Evolutionary conservation across 2,113 vertebrate genomes (phyloP).

Genomic region (Ornithorhynchus anatinus): DNA sequence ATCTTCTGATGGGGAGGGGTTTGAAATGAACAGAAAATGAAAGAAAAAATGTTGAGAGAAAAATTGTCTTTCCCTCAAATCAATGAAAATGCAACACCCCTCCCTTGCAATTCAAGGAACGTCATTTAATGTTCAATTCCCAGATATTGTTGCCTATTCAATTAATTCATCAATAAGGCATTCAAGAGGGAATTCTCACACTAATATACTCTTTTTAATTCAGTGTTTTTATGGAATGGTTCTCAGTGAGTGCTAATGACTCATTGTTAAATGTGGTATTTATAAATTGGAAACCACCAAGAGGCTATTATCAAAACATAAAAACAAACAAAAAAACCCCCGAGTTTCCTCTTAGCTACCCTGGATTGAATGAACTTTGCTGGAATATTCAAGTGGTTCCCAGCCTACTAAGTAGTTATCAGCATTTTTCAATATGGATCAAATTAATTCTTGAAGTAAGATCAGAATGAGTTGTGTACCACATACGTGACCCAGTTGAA

Average conservation of each 20-base stretch:
- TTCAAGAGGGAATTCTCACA: not conserved
- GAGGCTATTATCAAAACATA: too few species aligned
- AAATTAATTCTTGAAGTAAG: not conserved
- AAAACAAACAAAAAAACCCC: not conserved
- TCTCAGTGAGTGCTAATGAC: not conserved
- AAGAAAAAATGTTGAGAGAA: too few species aligned
- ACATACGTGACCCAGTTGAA: constrained; percentile 42
- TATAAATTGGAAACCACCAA: not conserved
- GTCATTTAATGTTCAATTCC: not conserved
- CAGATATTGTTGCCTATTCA: not conserved
- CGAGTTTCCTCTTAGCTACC: not conserved
- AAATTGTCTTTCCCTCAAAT: too few species aligned
- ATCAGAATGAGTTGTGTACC: constrained; percentile 11
- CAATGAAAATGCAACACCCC: too few species aligned
- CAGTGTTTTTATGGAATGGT: not conserved
- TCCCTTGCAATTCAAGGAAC: too few species aligned
- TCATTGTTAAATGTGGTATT: not conserved
- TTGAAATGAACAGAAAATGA: too few species aligned
- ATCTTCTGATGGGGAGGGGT: too few species aligned
- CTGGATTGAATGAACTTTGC: not conserved
- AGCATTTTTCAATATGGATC: constrained; percentile 17
- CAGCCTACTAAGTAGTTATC: rapidly evolving
- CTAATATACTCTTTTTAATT: too few species aligned
- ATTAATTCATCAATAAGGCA: not conserved
- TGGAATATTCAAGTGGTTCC: not conserved